Percentiles rank a stretch among this genome's conserved stretches.
phyloP scores from a whole-genome alignment of 2,797 vertebrate genomes.

The Clarias pachynema region DNA sequence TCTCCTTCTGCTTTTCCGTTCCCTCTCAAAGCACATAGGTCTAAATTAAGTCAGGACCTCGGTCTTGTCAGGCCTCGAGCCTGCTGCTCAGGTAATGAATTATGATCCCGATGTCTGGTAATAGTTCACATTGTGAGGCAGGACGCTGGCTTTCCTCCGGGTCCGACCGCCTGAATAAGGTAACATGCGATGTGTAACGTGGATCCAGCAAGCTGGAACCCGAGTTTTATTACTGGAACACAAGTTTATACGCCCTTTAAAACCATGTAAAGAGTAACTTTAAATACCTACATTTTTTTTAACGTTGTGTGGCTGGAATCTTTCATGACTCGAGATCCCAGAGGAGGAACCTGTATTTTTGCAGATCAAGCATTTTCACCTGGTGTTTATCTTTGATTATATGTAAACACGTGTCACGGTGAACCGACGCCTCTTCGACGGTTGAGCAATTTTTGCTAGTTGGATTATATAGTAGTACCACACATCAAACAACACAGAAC shows the following conservation, averaged over 20 bases:
- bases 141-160: slow-evolving; percentile 65
- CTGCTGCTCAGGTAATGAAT: slow-evolving; percentile 71
- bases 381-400: neutral
- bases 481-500: neutral
- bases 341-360: neutral
- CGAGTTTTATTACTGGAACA: neutral
- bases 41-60: slow-evolving; percentile 75
- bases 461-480: neutral
- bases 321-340: too few relatives aligned
- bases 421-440: neutral
- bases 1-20: neutral
- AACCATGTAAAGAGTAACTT: neutral
- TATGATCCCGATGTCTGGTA: slow-evolving; percentile 76
- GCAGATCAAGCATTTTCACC: neutral
- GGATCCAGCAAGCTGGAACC: neutral
- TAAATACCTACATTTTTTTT: too few relatives aligned
- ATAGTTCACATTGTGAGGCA: slow-evolving; percentile 73
- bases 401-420: neutral
- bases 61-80: slow-evolving; percentile 54
- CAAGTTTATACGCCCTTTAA: neutral
- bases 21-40: slow-evolving; percentile 74
- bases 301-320: too few relatives aligned
- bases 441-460: neutral
- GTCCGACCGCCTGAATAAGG: slow-evolving; percentile 10
- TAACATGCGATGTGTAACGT: neutral